phyloP scores from a whole-genome alignment of 2,113 vertebrate genomes.

The Campylomormyrus tamandua region DNA sequence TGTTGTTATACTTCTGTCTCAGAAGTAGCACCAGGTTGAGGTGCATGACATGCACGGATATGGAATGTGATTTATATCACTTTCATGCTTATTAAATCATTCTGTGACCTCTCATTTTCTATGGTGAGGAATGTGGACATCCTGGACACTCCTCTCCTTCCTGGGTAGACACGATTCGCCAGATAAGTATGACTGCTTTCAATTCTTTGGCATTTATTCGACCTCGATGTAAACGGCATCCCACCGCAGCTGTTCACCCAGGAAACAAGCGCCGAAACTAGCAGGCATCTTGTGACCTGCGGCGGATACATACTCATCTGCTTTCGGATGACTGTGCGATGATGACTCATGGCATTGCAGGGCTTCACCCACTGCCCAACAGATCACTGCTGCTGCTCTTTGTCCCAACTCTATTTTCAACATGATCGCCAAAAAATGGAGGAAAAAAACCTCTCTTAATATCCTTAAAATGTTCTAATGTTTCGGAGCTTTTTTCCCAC shows the following conservation, averaged over 20 bases:
- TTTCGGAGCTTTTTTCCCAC: not conserved
- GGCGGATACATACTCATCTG: not conserved
- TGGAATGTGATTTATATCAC: not conserved
- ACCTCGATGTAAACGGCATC: not conserved
- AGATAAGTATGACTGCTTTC: not conserved
- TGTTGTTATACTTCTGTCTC: not conserved
- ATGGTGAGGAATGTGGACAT: not conserved
- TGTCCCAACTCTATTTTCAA: not conserved
- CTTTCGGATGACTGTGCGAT: not conserved
- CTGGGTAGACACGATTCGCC: not conserved
- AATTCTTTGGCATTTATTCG: not conserved
- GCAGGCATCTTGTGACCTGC: not conserved
- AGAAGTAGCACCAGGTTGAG: not conserved
- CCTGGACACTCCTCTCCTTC: not conserved
- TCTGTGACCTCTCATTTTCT: not conserved
- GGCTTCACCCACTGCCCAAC: not conserved
- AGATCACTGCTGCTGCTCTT: not conserved
- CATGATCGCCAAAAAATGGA: not conserved
- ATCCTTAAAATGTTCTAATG: not conserved
- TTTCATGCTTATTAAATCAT: not conserved
- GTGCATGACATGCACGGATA: not conserved
- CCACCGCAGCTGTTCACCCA: not conserved
- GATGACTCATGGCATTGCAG: not conserved
- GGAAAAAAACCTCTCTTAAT: not conserved
- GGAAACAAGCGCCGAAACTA: not conserved